Evolutionary conservation across 2,113 vertebrate genomes (phyloP).

Genomic region (Cottus gobio): DNA sequence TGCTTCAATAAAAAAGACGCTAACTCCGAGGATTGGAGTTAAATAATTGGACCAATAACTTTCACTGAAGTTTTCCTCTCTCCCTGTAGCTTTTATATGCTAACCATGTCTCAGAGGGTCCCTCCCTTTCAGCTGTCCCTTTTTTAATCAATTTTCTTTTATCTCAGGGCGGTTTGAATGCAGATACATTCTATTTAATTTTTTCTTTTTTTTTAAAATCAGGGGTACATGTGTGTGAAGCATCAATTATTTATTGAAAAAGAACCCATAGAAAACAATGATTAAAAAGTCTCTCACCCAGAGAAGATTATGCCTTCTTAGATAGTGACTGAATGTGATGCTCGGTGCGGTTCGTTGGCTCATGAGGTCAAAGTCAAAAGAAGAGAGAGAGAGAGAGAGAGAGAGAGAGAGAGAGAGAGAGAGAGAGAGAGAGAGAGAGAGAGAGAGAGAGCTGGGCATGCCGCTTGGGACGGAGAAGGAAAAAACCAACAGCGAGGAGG

Average conservation of each 20-base stretch:
- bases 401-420: constrained; percentile 1
- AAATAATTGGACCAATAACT: constrained; percentile 74
- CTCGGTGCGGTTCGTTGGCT: constrained; percentile 32
- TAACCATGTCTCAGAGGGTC: constrained; percentile 57
- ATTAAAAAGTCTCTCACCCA: constrained; percentile 56
- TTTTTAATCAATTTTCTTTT: constrained; percentile 79
- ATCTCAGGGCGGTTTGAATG: constrained; percentile 72
- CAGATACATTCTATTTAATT: constrained; percentile 61
- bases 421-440: background rate
- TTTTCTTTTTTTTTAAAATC: constrained; percentile 63
- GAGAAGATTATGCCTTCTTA: constrained; percentile 58
- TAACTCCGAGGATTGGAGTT: constrained; percentile 56
- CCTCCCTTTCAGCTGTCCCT: constrained; percentile 61
- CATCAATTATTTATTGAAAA: constrained; percentile 71
- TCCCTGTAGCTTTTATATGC: constrained; percentile 68
- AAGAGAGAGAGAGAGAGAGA: background rate
- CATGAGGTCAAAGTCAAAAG: constrained; percentile 60
- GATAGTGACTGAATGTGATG: constrained; percentile 49
- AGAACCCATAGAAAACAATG: constrained; percentile 50
- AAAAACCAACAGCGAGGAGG: constrained; percentile 38
- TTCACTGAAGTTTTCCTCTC: constrained; percentile 59
- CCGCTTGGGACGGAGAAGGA: constrained; percentile 28
- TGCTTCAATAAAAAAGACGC: constrained; percentile 68
- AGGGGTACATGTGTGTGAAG: constrained; percentile 61
- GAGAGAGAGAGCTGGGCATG: constrained; percentile 1